phyloP scores from a whole-genome alignment of 2,888 invertebrate genomes.

The Tanypteryx hageni region DNA sequence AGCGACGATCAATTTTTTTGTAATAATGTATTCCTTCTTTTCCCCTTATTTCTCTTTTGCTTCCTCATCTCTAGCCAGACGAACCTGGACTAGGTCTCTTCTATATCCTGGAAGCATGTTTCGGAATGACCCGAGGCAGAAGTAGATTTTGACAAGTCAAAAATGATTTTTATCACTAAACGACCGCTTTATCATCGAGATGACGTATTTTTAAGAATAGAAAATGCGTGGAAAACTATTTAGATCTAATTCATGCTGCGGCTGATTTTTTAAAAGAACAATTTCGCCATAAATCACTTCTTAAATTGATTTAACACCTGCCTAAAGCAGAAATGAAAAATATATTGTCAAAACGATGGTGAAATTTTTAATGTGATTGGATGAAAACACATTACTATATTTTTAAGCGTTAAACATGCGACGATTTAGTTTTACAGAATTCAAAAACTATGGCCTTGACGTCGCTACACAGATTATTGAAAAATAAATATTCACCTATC shows the following conservation, averaged over 20 bases:
- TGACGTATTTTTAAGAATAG: neutral
- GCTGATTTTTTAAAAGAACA: neutral
- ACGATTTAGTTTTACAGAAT: too few species aligned
- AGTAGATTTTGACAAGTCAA: neutral
- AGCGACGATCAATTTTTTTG: neutral
- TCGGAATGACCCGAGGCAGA: neutral
- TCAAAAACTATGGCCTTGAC: too few species aligned
- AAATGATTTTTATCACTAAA: neutral
- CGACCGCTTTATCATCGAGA: neutral
- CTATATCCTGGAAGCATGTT: neutral
- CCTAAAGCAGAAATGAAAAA: neutral
- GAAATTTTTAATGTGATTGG: too few species aligned
- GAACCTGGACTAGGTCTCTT: neutral
- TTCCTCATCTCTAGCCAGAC: too few species aligned
- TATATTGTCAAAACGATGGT: too few species aligned
- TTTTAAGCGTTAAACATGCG: too few species aligned
- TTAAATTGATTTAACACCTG: neutral
- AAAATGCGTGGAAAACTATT: neutral
- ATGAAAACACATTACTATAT: too few species aligned
- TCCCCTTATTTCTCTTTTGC: too few species aligned
- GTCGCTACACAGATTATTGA: too few species aligned
- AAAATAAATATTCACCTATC: too few species aligned
- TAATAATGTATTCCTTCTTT: neutral
- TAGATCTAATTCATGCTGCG: neutral
- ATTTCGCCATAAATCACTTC: neutral